Evolutionary conservation across 2,888 invertebrate genomes (phyloP), one percentile per base, ranked within the genome.

Genomic region (Athalia rosae): DNA sequence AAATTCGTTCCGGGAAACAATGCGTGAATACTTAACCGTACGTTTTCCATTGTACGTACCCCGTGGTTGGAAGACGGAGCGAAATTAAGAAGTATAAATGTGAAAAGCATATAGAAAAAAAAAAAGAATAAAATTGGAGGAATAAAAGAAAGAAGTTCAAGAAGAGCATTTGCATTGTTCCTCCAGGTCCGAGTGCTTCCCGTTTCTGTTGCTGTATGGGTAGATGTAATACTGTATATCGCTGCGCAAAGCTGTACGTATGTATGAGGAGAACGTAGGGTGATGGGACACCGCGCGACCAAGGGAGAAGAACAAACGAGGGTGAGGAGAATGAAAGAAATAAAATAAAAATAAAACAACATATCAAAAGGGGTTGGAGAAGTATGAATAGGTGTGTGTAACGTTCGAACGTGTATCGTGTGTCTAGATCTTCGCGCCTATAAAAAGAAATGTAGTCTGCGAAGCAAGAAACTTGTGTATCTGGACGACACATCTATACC

Each of bases 41-140:
- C 50, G 11, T 67, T 67, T 50, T n/a, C 53, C 53, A 53, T 67
- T 67, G 67, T 67, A 28, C 50, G 67, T 67, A 28, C 50, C 28
- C 67, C 9, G 8, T 50, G 3, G 61, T 59, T 8, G 53, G 9
- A 53, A 53, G 50, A 2, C n/a, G 43, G 53, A 50, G 15, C 6
- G 28, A 48, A 66, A 63, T 11, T 43, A n/a, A 45, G 50, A 50
- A 13, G 6, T 13, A 67, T 28, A 67, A 67, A n/a, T 1, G 47
- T n/a, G 11, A 7, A 45, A 13, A 45, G 47, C 15, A 43, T 1
- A 28, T 53, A 11, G 53, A n/a, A 53, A n/a, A 53, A 53, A 53
- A 8, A 3, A 43, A 45, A 43, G 0, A 41, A 6, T 41, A 28
- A 28, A 28, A 28, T 28, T 28, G 28, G 28, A 28, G 28, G 28